Evolutionary conservation across 1,140 invertebrate species (phyloP).

Genomic region (Atta cephalotes): DNA sequence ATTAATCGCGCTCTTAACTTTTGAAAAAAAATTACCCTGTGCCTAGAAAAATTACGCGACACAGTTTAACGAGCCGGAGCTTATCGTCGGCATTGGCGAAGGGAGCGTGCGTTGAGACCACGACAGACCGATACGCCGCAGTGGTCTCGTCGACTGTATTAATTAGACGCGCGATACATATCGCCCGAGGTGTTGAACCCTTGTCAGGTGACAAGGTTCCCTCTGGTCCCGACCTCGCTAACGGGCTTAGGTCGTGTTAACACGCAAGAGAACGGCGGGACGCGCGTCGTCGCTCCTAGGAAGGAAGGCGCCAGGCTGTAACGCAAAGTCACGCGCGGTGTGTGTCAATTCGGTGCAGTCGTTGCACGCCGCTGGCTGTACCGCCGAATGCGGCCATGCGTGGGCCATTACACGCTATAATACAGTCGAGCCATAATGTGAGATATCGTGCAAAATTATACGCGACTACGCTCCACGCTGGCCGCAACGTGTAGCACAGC

Average conservation of each 20-base stretch:
- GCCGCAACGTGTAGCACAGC: constrained; percentile 46
- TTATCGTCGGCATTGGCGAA: constrained; percentile 17
- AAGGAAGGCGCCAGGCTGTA: constrained; percentile 13
- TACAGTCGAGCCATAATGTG: constrained; percentile 76
- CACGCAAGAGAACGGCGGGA: constrained; percentile 48
- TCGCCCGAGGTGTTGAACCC: constrained; percentile 56
- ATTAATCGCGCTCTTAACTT: constrained; percentile 29
- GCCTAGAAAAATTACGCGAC: constrained; percentile 13
- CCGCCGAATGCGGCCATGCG: constrained; percentile 28
- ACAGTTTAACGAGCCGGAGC: neutral
- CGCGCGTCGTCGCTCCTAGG: constrained; percentile 16
- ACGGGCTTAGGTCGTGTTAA: constrained; percentile 54
- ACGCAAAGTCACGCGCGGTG: constrained; percentile 47
- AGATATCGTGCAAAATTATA: constrained; percentile 79
- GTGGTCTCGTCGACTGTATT: constrained; percentile 34
- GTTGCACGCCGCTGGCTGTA: constrained; percentile 29
- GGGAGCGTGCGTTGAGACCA: neutral
- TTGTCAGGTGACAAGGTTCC: constrained; percentile 15
- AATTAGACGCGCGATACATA: constrained; percentile 57
- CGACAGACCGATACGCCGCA: constrained; percentile 2
- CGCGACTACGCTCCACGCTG: constrained; percentile 63
- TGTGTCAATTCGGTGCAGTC: constrained; percentile 46
- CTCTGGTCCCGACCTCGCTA: neutral
- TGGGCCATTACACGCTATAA: constrained; percentile 74
- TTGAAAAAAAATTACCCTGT: neutral